Conservation (phyloP, 1,140 invertebrate genomes). For the Bactericera cockerelli region DNA sequence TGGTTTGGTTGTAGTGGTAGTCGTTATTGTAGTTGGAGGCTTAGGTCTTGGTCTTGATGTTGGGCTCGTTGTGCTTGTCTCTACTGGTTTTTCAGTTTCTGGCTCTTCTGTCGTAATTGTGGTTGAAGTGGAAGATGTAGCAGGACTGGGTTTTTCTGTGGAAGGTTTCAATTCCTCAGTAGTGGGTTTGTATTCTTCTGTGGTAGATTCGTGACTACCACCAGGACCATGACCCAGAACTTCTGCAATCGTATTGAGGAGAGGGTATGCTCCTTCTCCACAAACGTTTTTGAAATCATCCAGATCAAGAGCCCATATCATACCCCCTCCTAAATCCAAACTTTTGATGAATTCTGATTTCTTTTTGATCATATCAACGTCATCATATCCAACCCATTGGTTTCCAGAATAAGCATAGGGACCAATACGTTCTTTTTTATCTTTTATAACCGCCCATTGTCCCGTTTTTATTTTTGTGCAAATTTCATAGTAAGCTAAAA, state of each 20-base stretch:
- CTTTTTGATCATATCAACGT: slow-evolving; percentile 54
- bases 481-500: slow-evolving; percentile 82
- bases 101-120: background rate
- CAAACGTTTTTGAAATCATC: slow-evolving; percentile 42
- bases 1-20: slow-evolving; percentile 13
- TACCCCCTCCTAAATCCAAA: slow-evolving; percentile 64
- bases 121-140: background rate
- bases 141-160: background rate
- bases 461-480: slow-evolving; percentile 57
- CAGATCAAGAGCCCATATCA: slow-evolving; percentile 72
- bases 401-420: slow-evolving; percentile 71
- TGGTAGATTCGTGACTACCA: background rate
- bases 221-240: slow-evolving; percentile 37
- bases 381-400: slow-evolving; percentile 82
- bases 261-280: slow-evolving; percentile 54
- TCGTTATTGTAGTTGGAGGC: slow-evolving; percentile 7
- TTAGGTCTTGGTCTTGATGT: background rate
- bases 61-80: background rate
- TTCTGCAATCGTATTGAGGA: slow-evolving; percentile 50
- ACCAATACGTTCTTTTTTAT: slow-evolving; percentile 56
- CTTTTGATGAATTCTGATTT: slow-evolving; percentile 61
- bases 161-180: background rate
- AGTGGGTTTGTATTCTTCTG: slow-evolving; percentile 9
- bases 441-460: slow-evolving; percentile 64
- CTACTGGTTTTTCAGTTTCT: slow-evolving; percentile 5